These are phyloP conservation scores for Temnothorax unifasciatus DNA, from an alignment of 2,888 invertebrate genomes.

Conservation along the genomic window DNA sequence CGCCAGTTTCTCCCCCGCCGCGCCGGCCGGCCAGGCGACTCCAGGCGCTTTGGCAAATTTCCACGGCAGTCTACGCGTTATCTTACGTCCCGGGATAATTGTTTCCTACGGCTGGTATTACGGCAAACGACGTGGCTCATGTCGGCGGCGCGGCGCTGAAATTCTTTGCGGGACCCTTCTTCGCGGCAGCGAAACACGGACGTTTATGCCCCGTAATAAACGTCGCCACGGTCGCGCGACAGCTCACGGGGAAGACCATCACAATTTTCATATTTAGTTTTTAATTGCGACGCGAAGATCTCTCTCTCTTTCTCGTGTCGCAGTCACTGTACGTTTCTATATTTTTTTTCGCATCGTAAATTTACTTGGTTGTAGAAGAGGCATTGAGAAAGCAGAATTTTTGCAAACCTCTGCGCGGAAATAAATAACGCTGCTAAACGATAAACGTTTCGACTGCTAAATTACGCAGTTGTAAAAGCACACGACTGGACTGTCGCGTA, in stretches of 20 bases:
- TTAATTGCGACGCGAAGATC: conserved; percentile 1
- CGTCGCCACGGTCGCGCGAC: conserved; percentile 46
- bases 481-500: conserved; percentile 21
- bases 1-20: conserved; percentile 14
- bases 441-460: conserved; percentile 33
- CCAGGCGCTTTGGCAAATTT: conserved; percentile 82
- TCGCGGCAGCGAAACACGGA: conserved; percentile 68
- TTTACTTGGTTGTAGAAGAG: background rate
- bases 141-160: conserved; percentile 9
- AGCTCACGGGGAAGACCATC: background rate
- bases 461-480: conserved; percentile 26
- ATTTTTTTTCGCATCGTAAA: background rate
- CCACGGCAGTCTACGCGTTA: conserved; percentile 77
- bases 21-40: background rate
- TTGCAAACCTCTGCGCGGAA: background rate
- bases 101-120: conserved; percentile 75
- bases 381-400: background rate
- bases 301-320: background rate
- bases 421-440: conserved; percentile 8
- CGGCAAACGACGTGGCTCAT: conserved; percentile 37
- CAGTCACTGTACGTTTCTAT: background rate
- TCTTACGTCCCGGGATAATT: conserved; percentile 82
- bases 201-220: conserved; percentile 73
- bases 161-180: conserved; percentile 61
- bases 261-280: background rate